A percentile compares a stretch with the other conserved stretches of the same genome.
Conservation (phyloP, 2,888 invertebrate genomes). For the Fragum fragum region DNA sequence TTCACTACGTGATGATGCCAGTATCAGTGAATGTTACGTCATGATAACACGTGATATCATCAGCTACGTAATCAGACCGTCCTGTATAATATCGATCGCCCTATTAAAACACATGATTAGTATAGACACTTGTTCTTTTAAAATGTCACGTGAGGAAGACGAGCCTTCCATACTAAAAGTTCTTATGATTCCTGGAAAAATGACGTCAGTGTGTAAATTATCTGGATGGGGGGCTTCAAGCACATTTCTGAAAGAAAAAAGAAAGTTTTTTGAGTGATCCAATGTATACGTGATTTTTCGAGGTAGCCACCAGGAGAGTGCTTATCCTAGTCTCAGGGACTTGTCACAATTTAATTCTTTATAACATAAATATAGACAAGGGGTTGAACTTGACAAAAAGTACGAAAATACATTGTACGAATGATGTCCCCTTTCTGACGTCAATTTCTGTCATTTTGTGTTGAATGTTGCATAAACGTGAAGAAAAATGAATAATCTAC, state of each 20-base stretch:
- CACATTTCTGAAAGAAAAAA: conserved; percentile 74
- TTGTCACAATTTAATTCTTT: no score
- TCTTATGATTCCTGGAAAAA: conserved; percentile 78
- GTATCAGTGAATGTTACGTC: not conserved
- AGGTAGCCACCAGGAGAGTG: no score
- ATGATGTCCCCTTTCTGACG: no score
- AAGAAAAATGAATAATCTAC: no score
- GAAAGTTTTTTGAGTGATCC: not conserved
- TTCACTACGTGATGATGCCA: not conserved
- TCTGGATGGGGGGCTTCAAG: conserved; percentile 80
- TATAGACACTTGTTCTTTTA: conserved; percentile 68
- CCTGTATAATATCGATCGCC: conserved; percentile 66
- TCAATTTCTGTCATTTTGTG: no score
- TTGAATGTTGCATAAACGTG: no score
- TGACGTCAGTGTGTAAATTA: conserved; percentile 75
- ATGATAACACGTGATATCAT: not conserved
- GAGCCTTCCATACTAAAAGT: conserved; percentile 50
- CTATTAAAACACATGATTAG: conserved; percentile 65
- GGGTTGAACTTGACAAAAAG: no score
- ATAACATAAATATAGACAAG: no score
- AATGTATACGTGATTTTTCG: no score
- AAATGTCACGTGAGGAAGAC: conserved; percentile 53
- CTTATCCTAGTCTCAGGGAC: no score
- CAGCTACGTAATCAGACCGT: conserved; percentile 50
- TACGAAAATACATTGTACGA: no score